Conservation (phyloP, 1,140 invertebrate genomes). For the Pygmarrhopalites habei region DNA sequence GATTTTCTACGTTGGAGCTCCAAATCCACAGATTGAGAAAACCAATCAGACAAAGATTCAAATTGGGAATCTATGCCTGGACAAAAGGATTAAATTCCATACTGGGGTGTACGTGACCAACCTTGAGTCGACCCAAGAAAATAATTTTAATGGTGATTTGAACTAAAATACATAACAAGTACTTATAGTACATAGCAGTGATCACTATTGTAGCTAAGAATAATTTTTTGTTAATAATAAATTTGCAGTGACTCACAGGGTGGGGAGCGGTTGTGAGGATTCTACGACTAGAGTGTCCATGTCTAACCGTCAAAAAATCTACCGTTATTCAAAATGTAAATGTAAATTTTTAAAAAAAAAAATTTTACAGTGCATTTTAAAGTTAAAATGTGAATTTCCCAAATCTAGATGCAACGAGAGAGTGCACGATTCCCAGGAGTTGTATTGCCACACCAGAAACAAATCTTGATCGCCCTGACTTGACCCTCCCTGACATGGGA, state of each 20-base stretch:
- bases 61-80: background rate
- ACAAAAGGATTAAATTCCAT: background rate
- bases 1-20: background rate
- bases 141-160: background rate
- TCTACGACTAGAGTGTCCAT: background rate
- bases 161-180: background rate
- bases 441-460: background rate
- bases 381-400: background rate
- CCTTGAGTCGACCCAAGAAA: background rate
- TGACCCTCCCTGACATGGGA: background rate
- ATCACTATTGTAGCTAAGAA: background rate
- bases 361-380: background rate
- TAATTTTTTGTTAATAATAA: background rate
- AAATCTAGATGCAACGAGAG: background rate
- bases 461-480: background rate
- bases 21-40: background rate
- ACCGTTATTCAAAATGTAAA: background rate
- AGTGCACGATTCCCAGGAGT: background rate
- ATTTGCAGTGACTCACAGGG: background rate
- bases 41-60: background rate
- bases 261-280: background rate
- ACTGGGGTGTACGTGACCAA: background rate
- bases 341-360: background rate
- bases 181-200: background rate
- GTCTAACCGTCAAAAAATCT: background rate